Evolutionary conservation across 2,888 invertebrate species (phyloP).

Genomic region (Carcina quercana): DNA sequence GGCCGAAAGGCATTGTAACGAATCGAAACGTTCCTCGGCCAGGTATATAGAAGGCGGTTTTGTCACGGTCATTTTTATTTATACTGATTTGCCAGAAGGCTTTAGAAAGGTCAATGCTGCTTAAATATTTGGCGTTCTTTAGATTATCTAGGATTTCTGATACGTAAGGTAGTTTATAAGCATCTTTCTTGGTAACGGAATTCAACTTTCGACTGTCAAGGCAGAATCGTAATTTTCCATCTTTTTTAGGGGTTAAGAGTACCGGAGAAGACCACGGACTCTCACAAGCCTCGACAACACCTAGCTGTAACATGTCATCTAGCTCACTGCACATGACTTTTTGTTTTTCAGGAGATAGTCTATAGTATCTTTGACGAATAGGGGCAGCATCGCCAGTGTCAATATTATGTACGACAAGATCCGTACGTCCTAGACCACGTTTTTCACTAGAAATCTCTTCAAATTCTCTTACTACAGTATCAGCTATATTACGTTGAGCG

Average conservation of each 20-base stretch:
- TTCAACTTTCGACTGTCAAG: constrained; percentile 6
- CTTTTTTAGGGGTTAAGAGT: not conserved
- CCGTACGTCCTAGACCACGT: constrained; percentile 16
- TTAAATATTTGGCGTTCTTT: constrained; percentile 7
- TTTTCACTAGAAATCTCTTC: constrained; percentile 15
- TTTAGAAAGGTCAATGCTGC: constrained; percentile 8
- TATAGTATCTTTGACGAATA: constrained; percentile 19
- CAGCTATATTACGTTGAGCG: constrained; percentile 5
- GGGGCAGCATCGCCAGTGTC: constrained; percentile 19
- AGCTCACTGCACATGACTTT: constrained; percentile 13
- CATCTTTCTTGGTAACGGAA: not conserved
- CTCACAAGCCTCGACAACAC: constrained; percentile 2
- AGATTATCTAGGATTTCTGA: constrained; percentile 13
- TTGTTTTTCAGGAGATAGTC: constrained; percentile 20
- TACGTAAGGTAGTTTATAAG: constrained; percentile 13
- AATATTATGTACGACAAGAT: constrained; percentile 16
- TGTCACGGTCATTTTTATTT: not conserved
- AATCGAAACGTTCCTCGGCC: constrained; percentile 3
- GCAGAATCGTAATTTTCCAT: constrained; percentile 3
- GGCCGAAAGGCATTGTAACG: constrained; percentile 13
- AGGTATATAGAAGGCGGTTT: constrained; percentile 5
- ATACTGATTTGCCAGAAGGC: constrained; percentile 12
- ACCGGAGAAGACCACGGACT: constrained; percentile 5
- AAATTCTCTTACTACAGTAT: constrained; percentile 11
- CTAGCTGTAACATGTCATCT: constrained; percentile 1